These are phyloP conservation scores for Prionailurus bengalensis DNA, from an alignment of 2,113 vertebrate genomes.

Conservation along the genomic window DNA sequence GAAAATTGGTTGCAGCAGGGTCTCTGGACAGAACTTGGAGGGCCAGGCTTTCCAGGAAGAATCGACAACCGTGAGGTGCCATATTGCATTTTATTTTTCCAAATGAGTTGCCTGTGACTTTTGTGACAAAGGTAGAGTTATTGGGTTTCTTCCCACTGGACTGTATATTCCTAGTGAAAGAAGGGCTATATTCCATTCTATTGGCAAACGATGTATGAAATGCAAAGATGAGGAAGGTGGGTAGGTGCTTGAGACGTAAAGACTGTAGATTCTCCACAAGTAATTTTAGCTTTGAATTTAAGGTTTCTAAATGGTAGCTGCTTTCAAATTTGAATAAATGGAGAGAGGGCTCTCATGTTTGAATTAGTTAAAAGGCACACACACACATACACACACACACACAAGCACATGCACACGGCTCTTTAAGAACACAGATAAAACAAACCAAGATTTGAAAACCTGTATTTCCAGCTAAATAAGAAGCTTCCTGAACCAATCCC, in stretches of 20 bases:
- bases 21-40: not conserved
- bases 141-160: not conserved
- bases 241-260: not conserved
- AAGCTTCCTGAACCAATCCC: not conserved
- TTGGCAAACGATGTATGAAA: not conserved
- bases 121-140: not conserved
- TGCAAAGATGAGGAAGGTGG: not conserved
- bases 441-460: not conserved
- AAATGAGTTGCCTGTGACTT: not conserved
- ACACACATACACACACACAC: not conserved
- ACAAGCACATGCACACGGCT: not conserved
- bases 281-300: not conserved
- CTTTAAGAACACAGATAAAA: not conserved
- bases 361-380: not conserved
- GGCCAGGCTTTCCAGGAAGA: not conserved
- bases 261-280: not conserved
- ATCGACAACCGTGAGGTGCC: fast-evolving
- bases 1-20: not conserved
- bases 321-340: not conserved
- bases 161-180: not conserved
- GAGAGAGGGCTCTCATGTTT: not conserved
- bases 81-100: not conserved
- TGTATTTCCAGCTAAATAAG: not conserved
- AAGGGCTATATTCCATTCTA: not conserved
- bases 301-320: not conserved